A percentile compares a stretch with the other conserved stretches of the same genome.
Evolutionary conservation across 2,797 vertebrate species (phyloP).

Genomic region (Ctenopoma multispine): DNA sequence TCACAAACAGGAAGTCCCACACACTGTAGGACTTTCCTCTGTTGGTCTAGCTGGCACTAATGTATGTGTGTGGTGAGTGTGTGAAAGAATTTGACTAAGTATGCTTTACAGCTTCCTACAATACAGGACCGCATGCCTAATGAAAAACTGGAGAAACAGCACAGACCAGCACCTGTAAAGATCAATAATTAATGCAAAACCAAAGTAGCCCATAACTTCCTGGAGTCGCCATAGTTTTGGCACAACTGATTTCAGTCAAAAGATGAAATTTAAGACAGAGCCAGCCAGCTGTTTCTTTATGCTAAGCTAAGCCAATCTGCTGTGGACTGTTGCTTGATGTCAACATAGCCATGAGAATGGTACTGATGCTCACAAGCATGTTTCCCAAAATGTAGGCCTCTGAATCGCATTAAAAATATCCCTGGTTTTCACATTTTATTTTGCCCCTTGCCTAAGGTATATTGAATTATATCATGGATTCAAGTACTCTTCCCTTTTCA

Average conservation of each 20-base stretch:
- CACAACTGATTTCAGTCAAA: too few species aligned
- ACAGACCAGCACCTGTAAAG: not conserved
- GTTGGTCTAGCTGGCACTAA: slow-evolving; percentile 36
- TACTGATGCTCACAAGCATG: not conserved
- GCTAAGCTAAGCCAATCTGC: not conserved
- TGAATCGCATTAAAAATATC: not conserved
- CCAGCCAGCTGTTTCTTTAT: not conserved
- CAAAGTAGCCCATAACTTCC: too few species aligned
- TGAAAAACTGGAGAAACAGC: slow-evolving; percentile 15
- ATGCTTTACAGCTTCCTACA: slow-evolving; percentile 12
- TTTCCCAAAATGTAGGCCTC: not conserved
- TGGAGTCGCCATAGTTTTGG: too few species aligned
- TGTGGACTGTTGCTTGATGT: not conserved
- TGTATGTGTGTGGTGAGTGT: slow-evolving; percentile 17
- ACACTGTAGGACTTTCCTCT: slow-evolving; percentile 57
- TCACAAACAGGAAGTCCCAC: slow-evolving; percentile 80
- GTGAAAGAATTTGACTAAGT: slow-evolving; percentile 17
- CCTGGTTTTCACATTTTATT: not conserved
- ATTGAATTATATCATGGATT: not conserved
- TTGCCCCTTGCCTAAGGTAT: not conserved
- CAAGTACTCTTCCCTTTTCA: not conserved
- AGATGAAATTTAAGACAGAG: not conserved
- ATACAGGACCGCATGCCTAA: not conserved
- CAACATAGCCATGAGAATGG: not conserved
- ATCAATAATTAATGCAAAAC: not conserved